Evolutionary conservation across 2,113 vertebrate genomes (phyloP).

Genomic region (Paradoxurus hermaphroditus): DNA sequence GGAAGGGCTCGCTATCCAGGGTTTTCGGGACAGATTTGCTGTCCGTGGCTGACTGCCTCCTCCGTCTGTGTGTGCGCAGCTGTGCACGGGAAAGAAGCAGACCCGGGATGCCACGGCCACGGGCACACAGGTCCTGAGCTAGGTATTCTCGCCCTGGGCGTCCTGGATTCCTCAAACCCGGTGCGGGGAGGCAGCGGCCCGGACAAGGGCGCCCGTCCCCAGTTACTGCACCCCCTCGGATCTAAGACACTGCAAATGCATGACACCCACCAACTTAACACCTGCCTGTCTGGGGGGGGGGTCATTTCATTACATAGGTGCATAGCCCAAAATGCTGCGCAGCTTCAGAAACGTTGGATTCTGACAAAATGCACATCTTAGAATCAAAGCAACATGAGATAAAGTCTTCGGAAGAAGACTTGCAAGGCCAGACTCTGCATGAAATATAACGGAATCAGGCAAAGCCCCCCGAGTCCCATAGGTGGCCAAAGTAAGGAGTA

Average conservation of each 20-base stretch:
- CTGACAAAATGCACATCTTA: not conserved
- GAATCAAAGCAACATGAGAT: not conserved
- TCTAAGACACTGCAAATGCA: not conserved
- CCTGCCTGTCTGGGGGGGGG: not conserved
- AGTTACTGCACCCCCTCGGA: not conserved
- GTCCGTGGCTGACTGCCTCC: not conserved
- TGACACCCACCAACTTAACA: not conserved
- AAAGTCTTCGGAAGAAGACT: not conserved
- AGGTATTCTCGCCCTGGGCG: not conserved
- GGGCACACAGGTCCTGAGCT: not conserved
- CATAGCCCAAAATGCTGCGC: not conserved
- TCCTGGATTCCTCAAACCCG: not conserved
- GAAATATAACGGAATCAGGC: too few relatives aligned
- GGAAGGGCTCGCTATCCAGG: not conserved
- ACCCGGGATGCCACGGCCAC: not conserved
- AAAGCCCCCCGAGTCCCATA: not conserved
- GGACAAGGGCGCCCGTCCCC: accelerated
- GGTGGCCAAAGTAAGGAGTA: not conserved
- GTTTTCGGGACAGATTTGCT: not conserved
- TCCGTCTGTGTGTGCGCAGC: not conserved
- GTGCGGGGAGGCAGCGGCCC: not conserved
- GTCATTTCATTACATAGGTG: not conserved
- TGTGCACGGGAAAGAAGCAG: not conserved
- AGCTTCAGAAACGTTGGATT: not conserved
- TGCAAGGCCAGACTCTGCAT: not conserved